A percentile compares a stretch with the other conserved stretches of the same genome.
Evolutionary conservation across 2,888 invertebrate species (phyloP).

Genomic region (Tupiocoris notatus): DNA sequence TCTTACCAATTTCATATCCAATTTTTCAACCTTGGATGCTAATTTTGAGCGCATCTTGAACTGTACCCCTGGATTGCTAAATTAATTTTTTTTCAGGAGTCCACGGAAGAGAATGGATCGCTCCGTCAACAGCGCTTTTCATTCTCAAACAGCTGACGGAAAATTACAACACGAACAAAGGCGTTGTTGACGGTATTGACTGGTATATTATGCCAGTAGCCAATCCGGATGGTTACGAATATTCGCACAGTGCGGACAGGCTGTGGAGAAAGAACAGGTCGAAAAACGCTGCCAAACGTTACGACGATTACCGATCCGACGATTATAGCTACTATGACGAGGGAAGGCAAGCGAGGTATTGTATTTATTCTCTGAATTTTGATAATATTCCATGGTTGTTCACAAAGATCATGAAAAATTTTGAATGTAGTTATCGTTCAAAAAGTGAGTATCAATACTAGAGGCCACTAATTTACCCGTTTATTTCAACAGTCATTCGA

Average conservation of each 20-base stretch:
- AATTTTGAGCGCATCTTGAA: too few relatives aligned
- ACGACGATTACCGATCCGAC: conserved; percentile 33
- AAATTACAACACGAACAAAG: conserved; percentile 60
- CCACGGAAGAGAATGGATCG: conserved; percentile 89
- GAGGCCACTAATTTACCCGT: too few relatives aligned
- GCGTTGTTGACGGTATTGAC: conserved; percentile 57
- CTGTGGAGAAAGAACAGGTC: conserved; percentile 48
- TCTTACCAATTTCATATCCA: too few relatives aligned
- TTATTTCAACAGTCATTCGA: too few relatives aligned
- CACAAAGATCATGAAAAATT: too few relatives aligned
- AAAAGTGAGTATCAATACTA: too few relatives aligned
- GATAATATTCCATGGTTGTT: too few relatives aligned
- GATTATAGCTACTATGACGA: conserved; percentile 32
- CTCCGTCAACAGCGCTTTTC: conserved; percentile 74
- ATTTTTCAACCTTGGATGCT: too few relatives aligned
- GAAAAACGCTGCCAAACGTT: conserved; percentile 16
- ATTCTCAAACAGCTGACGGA: conserved; percentile 69
- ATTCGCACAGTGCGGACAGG: conserved; percentile 56
- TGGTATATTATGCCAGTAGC: conserved; percentile 72
- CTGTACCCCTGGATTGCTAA: too few relatives aligned
- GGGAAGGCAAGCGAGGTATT: conserved; percentile 17
- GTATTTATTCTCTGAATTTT: too few relatives aligned
- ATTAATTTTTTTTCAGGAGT: conserved; percentile 61
- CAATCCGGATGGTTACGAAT: conserved; percentile 86
- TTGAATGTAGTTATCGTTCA: too few relatives aligned